These are phyloP conservation scores for Triplophysa bombifrons DNA, from an alignment of 2,797 vertebrate species.

Conservation along the genomic window DNA sequence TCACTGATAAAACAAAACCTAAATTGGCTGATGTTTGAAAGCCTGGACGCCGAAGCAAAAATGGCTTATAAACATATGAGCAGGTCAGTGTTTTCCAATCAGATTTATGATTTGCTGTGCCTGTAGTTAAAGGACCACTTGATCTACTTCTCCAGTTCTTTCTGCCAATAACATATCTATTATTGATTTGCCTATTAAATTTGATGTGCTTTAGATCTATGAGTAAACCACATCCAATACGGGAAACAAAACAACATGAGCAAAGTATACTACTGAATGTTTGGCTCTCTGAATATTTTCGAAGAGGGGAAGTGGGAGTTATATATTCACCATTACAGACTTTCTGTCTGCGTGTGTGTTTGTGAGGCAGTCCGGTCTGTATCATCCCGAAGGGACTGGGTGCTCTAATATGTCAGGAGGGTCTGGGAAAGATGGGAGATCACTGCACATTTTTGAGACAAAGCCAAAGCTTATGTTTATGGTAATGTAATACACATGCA, in stretches of 20 bases:
- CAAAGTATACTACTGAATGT: background rate
- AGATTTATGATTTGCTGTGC: slow-evolving; percentile 31
- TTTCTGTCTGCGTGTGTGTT: slow-evolving; percentile 14
- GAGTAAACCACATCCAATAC: slow-evolving; percentile 33
- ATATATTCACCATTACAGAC: background rate
- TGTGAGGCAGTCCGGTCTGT: slow-evolving; percentile 11
- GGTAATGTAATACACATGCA: background rate
- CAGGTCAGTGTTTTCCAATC: too few species aligned
- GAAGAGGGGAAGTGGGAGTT: slow-evolving; percentile 16
- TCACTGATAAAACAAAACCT: slow-evolving; percentile 52
- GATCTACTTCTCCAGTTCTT: slow-evolving; percentile 20
- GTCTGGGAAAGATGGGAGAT: slow-evolving; percentile 46
- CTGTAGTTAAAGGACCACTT: slow-evolving; percentile 14
- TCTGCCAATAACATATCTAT: slow-evolving; percentile 9
- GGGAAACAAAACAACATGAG: slow-evolving; percentile 10
- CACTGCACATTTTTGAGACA: slow-evolving; percentile 13
- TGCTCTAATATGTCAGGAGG: slow-evolving; percentile 45
- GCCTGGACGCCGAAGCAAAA: slow-evolving; percentile 14
- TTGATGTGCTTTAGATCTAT: slow-evolving; percentile 43
- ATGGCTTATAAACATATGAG: slow-evolving; percentile 5
- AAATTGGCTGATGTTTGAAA: slow-evolving; percentile 11
- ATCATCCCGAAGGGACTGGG: slow-evolving; percentile 21
- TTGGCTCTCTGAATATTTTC: background rate
- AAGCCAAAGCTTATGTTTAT: slow-evolving; percentile 28
- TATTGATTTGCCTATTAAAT: slow-evolving; percentile 37